Evolutionary conservation across 2,888 invertebrate species (phyloP).

Genomic region (Melieria omissa): DNA sequence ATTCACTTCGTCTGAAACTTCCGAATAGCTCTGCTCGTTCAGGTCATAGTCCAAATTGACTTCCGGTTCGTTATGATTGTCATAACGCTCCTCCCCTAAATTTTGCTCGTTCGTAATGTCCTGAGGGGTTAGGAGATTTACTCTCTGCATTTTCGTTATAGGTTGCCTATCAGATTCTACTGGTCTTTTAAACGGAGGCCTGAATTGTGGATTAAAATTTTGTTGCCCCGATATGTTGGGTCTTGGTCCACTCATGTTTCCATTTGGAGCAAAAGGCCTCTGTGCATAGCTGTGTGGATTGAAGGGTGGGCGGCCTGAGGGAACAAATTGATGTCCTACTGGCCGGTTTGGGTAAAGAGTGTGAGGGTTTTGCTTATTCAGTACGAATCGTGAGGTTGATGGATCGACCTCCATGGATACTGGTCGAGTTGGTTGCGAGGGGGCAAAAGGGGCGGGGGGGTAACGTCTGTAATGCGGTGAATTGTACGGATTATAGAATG

Average conservation of each 20-base stretch:
- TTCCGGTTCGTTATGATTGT: neutral
- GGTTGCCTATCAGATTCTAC: neutral
- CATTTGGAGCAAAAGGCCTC: no score
- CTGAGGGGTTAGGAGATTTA: conserved; percentile 10
- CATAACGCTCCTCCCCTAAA: neutral
- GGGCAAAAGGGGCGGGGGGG: conserved; percentile 2
- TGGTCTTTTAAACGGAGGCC: neutral
- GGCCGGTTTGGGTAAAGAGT: no score
- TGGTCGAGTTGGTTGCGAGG: conserved; percentile 3
- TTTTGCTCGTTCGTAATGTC: neutral
- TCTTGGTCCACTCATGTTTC: no score
- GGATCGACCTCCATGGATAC: conserved; percentile 11
- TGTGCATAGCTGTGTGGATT: no score
- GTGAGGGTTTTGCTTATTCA: no score
- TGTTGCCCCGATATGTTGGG: no score
- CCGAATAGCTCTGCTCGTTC: neutral
- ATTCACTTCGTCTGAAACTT: neutral
- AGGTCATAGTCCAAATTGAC: neutral
- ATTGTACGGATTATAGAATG: neutral
- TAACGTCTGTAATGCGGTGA: neutral
- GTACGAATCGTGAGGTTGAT: neutral
- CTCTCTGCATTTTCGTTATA: neutral
- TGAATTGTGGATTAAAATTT: no score
- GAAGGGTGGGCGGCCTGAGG: no score
- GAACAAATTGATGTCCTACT: no score